Evolutionary conservation across 2,113 vertebrate species (phyloP).

Genomic region (Tiliqua scincoides): DNA sequence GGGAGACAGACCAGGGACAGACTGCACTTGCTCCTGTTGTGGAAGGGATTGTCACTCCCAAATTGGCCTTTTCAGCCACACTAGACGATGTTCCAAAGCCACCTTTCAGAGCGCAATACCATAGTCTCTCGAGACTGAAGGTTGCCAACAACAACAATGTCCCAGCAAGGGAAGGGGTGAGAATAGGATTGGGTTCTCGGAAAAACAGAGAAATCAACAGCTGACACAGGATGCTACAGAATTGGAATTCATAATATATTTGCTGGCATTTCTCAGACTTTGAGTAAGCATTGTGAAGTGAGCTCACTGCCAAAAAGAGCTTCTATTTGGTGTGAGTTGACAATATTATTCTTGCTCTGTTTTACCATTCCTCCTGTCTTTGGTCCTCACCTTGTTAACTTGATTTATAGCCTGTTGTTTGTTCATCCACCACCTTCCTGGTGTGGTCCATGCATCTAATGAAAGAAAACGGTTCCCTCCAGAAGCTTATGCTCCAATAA

Average conservation of each 20-base stretch:
- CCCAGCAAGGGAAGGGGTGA: no score
- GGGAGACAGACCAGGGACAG: no score
- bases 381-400: neutral
- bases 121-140: no score
- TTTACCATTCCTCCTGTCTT: neutral
- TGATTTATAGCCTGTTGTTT: neutral
- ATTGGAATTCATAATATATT: neutral
- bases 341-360: neutral
- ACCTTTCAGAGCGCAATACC: no score
- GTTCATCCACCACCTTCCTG: neutral
- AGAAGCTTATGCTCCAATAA: neutral
- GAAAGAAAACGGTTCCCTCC: neutral
- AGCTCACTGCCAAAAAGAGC: neutral
- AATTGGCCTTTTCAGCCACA: no score
- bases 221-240: neutral
- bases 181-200: no score
- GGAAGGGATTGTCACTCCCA: no score
- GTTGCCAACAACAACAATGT: no score
- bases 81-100: no score
- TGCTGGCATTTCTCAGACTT: neutral
- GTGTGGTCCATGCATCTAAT: neutral
- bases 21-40: no score
- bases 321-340: no score
- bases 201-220: neutral
- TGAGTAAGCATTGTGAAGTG: neutral